These are phyloP conservation scores for Drosophila punjabiensis DNA, from an alignment of 1,140 invertebrate genomes.

Conservation along the genomic window DNA sequence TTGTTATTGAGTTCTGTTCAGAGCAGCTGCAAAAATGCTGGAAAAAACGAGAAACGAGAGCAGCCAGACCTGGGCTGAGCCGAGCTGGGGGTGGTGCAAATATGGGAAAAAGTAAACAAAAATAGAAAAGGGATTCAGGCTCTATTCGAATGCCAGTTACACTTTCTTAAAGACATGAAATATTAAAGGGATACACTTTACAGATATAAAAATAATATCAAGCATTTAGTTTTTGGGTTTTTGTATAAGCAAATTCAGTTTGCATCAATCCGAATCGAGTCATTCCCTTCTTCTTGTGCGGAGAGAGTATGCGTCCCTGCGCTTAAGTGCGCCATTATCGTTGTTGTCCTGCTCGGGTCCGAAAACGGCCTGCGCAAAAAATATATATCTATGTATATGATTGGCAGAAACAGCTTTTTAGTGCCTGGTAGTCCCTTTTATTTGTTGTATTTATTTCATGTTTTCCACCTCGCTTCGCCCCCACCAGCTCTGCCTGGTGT, in stretches of 20 bases:
- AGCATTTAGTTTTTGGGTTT: background rate
- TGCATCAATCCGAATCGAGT: background rate
- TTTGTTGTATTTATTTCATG: slow-evolving; percentile 69
- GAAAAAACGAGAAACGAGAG: slow-evolving; percentile 34
- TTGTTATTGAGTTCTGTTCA: slow-evolving; percentile 84
- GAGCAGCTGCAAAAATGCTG: slow-evolving; percentile 77
- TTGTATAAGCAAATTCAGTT: background rate
- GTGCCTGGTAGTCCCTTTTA: slow-evolving; percentile 63
- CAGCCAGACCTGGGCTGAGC: slow-evolving; percentile 24
- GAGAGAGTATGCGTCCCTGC: slow-evolving; percentile 21
- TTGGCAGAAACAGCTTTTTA: slow-evolving; percentile 81
- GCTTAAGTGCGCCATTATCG: slow-evolving; percentile 52
- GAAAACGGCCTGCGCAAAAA: slow-evolving; percentile 48
- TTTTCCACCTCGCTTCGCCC: slow-evolving; percentile 43
- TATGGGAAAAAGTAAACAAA: slow-evolving; percentile 55
- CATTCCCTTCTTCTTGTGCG: background rate
- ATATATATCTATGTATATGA: slow-evolving; percentile 62
- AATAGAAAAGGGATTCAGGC: slow-evolving; percentile 16
- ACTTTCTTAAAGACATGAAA: background rate
- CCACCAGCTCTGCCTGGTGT: slow-evolving; percentile 5
- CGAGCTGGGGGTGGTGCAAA: slow-evolving; percentile 27
- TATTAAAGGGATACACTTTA: background rate
- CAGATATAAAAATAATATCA: too few species aligned
- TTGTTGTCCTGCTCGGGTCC: slow-evolving; percentile 41
- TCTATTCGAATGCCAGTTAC: slow-evolving; percentile 10